A percentile compares a stretch with the other conserved stretches of the same genome.
Evolutionary conservation across 2,888 invertebrate species (phyloP).

Genomic region (Agapostemon virescens): DNA sequence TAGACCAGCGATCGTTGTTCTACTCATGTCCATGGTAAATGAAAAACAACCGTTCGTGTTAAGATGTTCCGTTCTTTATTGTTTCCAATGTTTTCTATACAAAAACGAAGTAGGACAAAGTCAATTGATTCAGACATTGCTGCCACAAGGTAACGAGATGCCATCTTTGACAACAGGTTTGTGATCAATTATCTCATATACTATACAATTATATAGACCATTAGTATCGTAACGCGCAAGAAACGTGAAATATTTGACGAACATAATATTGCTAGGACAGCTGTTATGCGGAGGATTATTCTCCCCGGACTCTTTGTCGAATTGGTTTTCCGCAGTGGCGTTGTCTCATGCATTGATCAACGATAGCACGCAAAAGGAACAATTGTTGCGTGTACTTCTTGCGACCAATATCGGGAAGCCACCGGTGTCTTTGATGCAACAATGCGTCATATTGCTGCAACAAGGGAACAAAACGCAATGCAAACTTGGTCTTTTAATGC

Average conservation of each 20-base stretch:
- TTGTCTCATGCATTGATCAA: conserved; percentile 94
- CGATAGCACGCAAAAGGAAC: conserved; percentile 92
- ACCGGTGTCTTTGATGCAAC: conserved; percentile 94
- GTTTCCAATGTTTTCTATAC: conserved; percentile 97
- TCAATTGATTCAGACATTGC: conserved; percentile 93
- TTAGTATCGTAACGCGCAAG: not conserved
- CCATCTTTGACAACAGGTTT: conserved; percentile 84
- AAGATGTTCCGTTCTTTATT: conserved; percentile 97
- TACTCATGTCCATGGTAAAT: conserved; percentile 99
- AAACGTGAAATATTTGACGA: conserved; percentile 37
- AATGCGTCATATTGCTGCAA: conserved; percentile 91
- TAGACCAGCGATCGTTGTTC: conserved; percentile 95
- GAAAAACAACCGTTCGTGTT: conserved; percentile 96
- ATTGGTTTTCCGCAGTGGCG: conserved; percentile 97
- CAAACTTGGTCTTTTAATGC: conserved; percentile 94
- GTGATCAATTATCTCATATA: not conserved
- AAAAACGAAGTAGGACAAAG: conserved; percentile 95
- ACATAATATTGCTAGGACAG: conserved; percentile 85
- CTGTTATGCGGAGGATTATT: conserved; percentile 96
- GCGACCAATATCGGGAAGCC: conserved; percentile 91
- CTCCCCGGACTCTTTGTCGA: conserved; percentile 92
- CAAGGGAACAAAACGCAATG: conserved; percentile 91
- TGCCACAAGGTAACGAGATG: conserved; percentile 92
- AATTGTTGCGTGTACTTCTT: conserved; percentile 93
- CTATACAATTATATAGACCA: not conserved